Conservation (phyloP, 2,797 vertebrate species). For the Potorous gilbertii region DNA sequence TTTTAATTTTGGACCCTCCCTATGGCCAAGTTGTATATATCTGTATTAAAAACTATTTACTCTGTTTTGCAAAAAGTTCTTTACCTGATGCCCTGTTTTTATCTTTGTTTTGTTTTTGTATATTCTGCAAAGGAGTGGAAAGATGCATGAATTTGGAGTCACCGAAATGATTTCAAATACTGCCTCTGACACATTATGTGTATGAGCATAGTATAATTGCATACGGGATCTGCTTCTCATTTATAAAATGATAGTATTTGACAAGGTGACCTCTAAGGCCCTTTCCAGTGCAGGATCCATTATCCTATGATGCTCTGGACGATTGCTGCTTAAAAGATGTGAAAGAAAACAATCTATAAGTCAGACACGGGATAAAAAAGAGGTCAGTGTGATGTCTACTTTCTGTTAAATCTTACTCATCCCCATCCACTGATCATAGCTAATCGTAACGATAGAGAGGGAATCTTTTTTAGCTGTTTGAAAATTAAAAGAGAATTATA, state of each 20-base stretch:
- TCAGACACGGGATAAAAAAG: slow-evolving; percentile 59
- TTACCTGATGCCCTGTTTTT: neutral
- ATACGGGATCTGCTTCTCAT: neutral
- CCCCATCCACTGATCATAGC: slow-evolving; percentile 31
- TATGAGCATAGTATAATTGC: neutral
- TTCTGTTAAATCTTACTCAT: slow-evolving; percentile 50
- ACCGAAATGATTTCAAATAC: neutral
- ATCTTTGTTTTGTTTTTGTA: neutral
- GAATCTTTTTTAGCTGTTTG: slow-evolving; percentile 60
- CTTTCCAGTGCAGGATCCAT: neutral
- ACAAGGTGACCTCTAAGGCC: neutral
- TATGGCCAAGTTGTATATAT: too few species aligned
- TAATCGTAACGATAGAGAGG: slow-evolving; percentile 48
- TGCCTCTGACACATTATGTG: neutral
- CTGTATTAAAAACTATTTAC: slow-evolving; percentile 48
- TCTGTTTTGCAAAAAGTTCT: slow-evolving; percentile 35
- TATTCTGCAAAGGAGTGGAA: neutral
- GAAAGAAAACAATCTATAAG: slow-evolving; percentile 64
- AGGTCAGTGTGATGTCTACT: slow-evolving; percentile 30
- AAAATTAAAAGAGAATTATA: slow-evolving; percentile 39
- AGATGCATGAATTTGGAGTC: neutral
- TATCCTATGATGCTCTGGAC: slow-evolving; percentile 44
- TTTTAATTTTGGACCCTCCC: too few species aligned
- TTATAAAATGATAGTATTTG: neutral
- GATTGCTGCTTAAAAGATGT: neutral